Base-by-base conservation (phyloP, 2,888 invertebrate genomes). In the Pinctada fucata region DNA sequence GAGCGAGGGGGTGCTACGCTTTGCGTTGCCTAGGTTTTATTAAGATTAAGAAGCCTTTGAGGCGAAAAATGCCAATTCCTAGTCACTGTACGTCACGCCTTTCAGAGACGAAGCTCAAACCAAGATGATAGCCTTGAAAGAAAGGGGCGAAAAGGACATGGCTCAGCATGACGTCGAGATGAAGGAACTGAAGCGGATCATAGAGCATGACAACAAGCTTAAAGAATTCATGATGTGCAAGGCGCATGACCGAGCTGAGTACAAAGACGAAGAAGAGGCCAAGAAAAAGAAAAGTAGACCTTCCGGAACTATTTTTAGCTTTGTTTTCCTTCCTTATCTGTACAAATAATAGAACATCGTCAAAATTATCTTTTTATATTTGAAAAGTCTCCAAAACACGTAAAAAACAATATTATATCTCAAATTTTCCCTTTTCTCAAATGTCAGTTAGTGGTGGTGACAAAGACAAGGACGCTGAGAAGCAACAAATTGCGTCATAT, bases 141-240 rank as follows among this genome's bases (percentile, higher is more conserved):
- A 96, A 83, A 94, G 95, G 75, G 95, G 95, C 76, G 95, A 96
- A 86, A 94, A 95, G 50, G 96, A 96, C 86, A 94, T 95, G 80
- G 92, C 94, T 82, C 90, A 94, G 10, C 95, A 95, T 86, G 94
- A 95, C 0, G 94, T 95, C 93, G 97, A 97, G 93, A 96, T 97
- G 94, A 95, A 96, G 49, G 97, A 97, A 88, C 94, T 97, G 75
- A 96, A 96, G 90, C 93, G 97, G 0, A 95, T 96, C 77, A 92
- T 97, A 51, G 96, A 97, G 89, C 96, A 97, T 91, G 96, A 97
- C 90, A 93, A 95, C 89, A 96, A 96, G 86, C 93, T 97, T 16
- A 95, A 96, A 88, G 95, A 96, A 89, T 97, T 97, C 91, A 94
- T 97, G 64, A 95, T 95, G 5, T 95, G 96, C 0, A 97, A 97